Evolutionary conservation across 2,113 vertebrate species (phyloP).

Genomic region (Colius striatus): DNA sequence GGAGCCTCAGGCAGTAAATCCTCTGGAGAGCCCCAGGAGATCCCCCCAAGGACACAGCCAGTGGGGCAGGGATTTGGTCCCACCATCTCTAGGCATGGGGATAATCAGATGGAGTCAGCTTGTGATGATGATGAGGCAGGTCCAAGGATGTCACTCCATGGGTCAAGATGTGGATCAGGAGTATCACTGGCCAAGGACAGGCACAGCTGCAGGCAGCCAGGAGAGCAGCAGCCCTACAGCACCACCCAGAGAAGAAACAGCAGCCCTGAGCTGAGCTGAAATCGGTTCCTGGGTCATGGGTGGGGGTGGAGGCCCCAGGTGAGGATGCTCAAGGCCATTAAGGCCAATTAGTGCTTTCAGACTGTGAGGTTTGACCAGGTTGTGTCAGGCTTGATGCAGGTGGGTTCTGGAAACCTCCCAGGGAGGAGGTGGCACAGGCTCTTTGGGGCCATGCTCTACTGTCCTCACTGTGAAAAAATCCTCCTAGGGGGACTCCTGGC

Average conservation of each 20-base stretch:
- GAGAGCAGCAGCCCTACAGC: background rate
- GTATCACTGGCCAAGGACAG: background rate
- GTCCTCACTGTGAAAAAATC: background rate
- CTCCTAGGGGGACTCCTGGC: background rate
- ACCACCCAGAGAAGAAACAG: fast-evolving
- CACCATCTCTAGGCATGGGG: fast-evolving
- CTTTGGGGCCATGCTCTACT: background rate
- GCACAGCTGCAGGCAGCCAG: fast-evolving
- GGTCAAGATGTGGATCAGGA: background rate
- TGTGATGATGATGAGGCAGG: background rate
- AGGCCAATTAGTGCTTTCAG: background rate
- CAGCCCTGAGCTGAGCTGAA: background rate
- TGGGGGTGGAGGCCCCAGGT: background rate
- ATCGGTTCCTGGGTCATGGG: background rate
- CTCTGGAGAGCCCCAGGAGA: background rate
- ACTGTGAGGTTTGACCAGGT: background rate
- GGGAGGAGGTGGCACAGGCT: background rate
- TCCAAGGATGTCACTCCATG: background rate
- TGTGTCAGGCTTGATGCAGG: background rate
- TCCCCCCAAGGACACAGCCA: background rate
- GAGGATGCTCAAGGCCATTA: background rate
- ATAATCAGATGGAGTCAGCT: no score
- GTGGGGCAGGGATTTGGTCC: background rate
- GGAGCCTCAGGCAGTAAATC: background rate
- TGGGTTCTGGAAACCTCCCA: background rate